phyloP scores from a whole-genome alignment of 2,888 invertebrate species.

The Silvanus unidentatus region DNA sequence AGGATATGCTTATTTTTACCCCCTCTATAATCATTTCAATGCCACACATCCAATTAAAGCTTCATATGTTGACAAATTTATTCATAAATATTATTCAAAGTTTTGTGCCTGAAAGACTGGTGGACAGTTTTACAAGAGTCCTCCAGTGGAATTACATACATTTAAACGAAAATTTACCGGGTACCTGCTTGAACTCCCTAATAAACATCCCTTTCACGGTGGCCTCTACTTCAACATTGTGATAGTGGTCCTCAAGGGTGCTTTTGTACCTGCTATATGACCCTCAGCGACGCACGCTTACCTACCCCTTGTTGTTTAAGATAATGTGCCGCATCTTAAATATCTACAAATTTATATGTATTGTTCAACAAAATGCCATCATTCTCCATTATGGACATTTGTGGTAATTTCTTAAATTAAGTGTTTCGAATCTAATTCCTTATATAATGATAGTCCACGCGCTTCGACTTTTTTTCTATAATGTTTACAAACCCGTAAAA shows the following conservation, averaged over 20 bases:
- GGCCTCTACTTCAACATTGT: background rate
- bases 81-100: background rate
- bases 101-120: background rate
- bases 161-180: slow-evolving; percentile 5
- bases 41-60: too few species aligned
- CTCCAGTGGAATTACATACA: background rate
- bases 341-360: too few species aligned
- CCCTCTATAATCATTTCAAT: too few species aligned
- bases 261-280: slow-evolving; percentile 7
- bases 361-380: too few species aligned
- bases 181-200: background rate
- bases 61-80: background rate
- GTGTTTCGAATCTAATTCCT: too few species aligned
- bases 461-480: too few species aligned
- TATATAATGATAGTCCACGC: too few species aligned
- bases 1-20: too few species aligned
- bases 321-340: background rate
- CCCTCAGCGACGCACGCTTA: slow-evolving; percentile 1
- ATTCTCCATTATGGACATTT: too few species aligned
- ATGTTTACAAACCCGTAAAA: too few species aligned
- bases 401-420: too few species aligned
- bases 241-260: slow-evolving; percentile 4
- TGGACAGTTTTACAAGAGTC: too few species aligned
- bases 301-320: slow-evolving; percentile 4
- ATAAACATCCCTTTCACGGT: background rate